phyloP scores from a whole-genome alignment of 2,797 vertebrate genomes.

The Mico argentatus region DNA sequence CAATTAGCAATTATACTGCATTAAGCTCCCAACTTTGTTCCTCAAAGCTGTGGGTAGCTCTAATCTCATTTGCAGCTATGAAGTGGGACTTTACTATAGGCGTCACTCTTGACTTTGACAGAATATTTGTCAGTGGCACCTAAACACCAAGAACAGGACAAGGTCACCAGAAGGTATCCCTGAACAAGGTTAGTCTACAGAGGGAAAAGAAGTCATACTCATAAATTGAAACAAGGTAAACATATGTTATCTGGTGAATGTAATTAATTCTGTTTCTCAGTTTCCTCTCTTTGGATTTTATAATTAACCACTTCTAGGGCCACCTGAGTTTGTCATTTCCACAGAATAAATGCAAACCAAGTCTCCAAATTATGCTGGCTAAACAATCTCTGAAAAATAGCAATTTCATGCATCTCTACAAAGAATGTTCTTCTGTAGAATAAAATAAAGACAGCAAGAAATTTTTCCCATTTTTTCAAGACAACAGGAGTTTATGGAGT shows the following conservation, averaged over 20 bases:
- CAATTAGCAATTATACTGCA: constrained; percentile 43
- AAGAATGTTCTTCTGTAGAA: neutral
- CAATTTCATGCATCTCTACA: neutral
- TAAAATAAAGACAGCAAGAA: neutral
- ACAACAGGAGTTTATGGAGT: neutral
- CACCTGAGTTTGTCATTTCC: neutral
- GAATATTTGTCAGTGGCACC: neutral
- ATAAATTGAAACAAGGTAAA: neutral
- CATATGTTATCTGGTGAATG: neutral
- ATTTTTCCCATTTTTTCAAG: neutral
- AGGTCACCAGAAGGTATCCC: neutral
- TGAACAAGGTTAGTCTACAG: neutral
- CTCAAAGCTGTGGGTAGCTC: neutral
- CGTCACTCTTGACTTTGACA: neutral
- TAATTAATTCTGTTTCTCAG: neutral
- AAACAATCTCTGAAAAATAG: neutral
- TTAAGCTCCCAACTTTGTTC: constrained; percentile 35
- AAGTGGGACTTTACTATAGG: neutral
- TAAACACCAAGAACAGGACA: neutral
- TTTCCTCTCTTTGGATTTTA: neutral
- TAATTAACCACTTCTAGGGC: neutral
- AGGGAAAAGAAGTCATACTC: neutral
- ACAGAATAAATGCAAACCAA: neutral
- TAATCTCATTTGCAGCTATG: constrained; percentile 41
- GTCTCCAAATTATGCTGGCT: neutral